Evolutionary conservation across 2,113 vertebrate species (phyloP).

Genomic region (Rhinogobius similis): DNA sequence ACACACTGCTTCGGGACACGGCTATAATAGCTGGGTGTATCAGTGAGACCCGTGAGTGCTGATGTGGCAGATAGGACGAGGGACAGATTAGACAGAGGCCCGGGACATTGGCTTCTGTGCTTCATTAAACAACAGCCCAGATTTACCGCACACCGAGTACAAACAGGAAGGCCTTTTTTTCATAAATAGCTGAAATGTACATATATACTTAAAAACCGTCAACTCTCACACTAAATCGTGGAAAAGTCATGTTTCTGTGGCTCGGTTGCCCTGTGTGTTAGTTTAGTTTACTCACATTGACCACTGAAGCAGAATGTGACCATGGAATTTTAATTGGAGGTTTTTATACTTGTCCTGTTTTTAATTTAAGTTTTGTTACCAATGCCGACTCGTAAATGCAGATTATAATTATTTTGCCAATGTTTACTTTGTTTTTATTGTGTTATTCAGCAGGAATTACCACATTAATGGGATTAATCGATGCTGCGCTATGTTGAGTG

Average conservation of each 20-base stretch:
- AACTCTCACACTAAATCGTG: not conserved
- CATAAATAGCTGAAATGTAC: not conserved
- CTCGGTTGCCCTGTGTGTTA: not conserved
- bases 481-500: too few species aligned
- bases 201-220: not conserved
- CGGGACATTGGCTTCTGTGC: conserved; percentile 34
- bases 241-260: not conserved
- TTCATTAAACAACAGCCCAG: conserved; percentile 49
- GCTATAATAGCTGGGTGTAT: conserved; percentile 69
- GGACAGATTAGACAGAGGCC: conserved; percentile 63
- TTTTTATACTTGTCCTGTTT: too few species aligned
- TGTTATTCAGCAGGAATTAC: too few species aligned
- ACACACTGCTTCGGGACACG: conserved; percentile 18
- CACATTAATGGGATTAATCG: too few species aligned
- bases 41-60: conserved; percentile 59
- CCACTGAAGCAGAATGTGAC: too few species aligned
- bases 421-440: too few species aligned
- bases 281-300: not conserved
- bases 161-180: conserved; percentile 8
- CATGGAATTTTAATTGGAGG: too few species aligned
- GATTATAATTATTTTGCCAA: too few species aligned
- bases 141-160: conserved; percentile 41
- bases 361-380: too few species aligned
- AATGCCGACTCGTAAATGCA: too few species aligned
- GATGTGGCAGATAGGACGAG: conserved; percentile 58